Evolutionary conservation across 2,113 vertebrate genomes (phyloP).

Genomic region (Willisornis vidua): DNA sequence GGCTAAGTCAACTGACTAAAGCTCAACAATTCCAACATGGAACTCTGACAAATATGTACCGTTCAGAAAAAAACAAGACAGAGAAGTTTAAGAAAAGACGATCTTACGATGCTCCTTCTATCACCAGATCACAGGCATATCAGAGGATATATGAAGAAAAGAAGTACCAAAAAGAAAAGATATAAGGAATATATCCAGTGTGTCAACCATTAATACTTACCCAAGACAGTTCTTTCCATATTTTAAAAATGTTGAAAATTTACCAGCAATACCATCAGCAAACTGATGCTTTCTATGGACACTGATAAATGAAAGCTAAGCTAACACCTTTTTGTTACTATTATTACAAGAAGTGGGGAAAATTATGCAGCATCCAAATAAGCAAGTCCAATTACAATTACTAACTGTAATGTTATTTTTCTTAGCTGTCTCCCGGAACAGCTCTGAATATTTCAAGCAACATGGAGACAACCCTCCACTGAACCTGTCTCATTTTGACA

Average conservation of each 20-base stretch:
- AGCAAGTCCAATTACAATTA: background rate
- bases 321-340: background rate
- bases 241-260: background rate
- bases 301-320: background rate
- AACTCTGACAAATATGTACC: background rate
- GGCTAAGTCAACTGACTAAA: background rate
- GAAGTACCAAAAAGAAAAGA: background rate
- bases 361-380: background rate
- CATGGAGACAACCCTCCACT: background rate
- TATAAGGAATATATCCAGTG: background rate
- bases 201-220: background rate
- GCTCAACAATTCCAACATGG: background rate
- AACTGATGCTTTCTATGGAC: background rate
- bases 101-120: background rate
- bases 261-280: background rate
- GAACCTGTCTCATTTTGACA: background rate
- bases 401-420: background rate
- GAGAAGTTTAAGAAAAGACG: background rate
- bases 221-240: background rate
- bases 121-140: background rate
- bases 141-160: background rate
- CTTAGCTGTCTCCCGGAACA: background rate
- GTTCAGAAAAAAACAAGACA: background rate
- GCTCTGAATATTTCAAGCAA: background rate
- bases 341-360: background rate